Evolutionary conservation across 1,140 invertebrate genomes (phyloP), one percentile per base, ranked within the genome.

Genomic region (Dryas iulia): DNA sequence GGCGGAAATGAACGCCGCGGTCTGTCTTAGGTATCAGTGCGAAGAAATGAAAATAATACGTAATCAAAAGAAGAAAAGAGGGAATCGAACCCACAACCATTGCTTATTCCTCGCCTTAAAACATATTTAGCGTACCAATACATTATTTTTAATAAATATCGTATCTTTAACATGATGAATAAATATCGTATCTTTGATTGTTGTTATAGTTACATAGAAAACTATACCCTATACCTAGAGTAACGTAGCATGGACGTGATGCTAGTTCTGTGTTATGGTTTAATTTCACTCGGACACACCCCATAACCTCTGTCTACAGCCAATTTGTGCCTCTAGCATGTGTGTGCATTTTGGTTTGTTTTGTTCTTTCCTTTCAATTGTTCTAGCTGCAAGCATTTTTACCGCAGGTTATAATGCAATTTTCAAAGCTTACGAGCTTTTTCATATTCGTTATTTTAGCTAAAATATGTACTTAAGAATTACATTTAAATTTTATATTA

Each of bases 261-360:
- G 47, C 47, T 63, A 56, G 61, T 63, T 63, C 26, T 23, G 2
- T 47, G 61, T 63, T 63, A 63, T 63, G 61, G 61, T 56, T 63
- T 63, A 56, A 63, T 63, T 63, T 54, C 30, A 52, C 47, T 53
- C 61, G 56, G 47, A 21, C 61, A 54, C 28, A 11, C 47, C 61
- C 52, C 39, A 63, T 63, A 63, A 56, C 61, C 61, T 30, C 25
- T 63, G 61, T 14, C n/a, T 18, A 56, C 23, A 24, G 52, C 30
- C 30, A 63, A 54, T 63, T 56, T 63, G 52, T 11, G 52, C 30
- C 52, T 23, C 5, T 6, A 35, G 24, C 59, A 52, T 33, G 28
- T 33, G 52, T 33, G 39, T 25, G 12, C 28, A 53, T 33, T 28
- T 21, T 47, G 7, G 39, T 47, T 47, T 47, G 14, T 47, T 21